phyloP scores from a whole-genome alignment of 2,797 vertebrate genomes.

The Podarcis siculus region DNA sequence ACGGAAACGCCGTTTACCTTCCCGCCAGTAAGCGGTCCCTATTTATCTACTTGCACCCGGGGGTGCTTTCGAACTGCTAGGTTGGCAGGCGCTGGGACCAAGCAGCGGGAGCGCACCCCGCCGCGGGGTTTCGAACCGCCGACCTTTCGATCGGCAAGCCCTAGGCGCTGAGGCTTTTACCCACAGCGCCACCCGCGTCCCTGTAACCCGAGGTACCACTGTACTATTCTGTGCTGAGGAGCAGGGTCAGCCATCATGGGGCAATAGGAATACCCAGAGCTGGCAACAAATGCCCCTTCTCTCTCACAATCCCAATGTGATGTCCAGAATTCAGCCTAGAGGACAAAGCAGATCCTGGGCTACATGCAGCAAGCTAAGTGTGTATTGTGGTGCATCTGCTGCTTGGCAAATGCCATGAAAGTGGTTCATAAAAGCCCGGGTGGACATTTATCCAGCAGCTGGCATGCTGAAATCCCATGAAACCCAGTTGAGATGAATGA shows the following conservation, averaged over 20 bases:
- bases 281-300: not conserved
- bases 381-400: not conserved
- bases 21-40: no score
- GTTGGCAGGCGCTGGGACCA: no score
- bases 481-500: not conserved
- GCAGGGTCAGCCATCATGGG: not conserved
- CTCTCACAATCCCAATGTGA: not conserved
- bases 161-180: no score
- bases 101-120: no score
- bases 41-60: no score
- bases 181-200: no score
- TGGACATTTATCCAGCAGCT: not conserved
- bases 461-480: not conserved
- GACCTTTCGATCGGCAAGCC: no score
- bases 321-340: not conserved
- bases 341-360: not conserved
- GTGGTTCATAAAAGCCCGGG: not conserved
- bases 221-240: not conserved
- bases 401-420: constrained; percentile 3
- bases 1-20: no score
- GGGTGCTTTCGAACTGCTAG: no score
- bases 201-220: no score
- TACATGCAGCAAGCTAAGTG: not conserved
- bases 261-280: not conserved
- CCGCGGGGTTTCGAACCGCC: no score